Evolutionary conservation across 2,113 vertebrate species (phyloP).

Genomic region (Dromiciops gliroides): DNA sequence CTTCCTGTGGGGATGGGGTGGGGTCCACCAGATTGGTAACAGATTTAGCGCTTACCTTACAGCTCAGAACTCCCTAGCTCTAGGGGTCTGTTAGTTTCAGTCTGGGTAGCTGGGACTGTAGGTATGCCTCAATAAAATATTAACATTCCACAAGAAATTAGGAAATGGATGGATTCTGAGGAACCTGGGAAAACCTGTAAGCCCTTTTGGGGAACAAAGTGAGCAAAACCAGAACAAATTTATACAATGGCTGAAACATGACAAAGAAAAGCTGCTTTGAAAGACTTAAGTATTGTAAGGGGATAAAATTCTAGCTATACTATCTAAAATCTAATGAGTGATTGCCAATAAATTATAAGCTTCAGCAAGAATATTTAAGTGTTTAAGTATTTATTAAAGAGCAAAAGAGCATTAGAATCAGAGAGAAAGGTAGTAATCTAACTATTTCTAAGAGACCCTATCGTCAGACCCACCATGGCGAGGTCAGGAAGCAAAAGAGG

Average conservation of each 20-base stretch:
- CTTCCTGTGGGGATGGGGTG: not conserved
- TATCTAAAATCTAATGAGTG: no score
- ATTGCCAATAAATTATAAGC: no score
- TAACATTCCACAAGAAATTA: not conserved
- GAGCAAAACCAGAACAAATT: not conserved
- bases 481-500: no score
- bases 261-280: not conserved
- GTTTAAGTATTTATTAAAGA: no score
- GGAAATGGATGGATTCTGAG: not conserved
- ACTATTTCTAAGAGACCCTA: no score
- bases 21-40: not conserved
- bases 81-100: not conserved
- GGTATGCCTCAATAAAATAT: not conserved
- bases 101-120: not conserved
- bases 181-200: not conserved
- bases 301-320: no score
- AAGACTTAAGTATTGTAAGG: no score
- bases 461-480: no score
- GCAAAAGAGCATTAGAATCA: no score
- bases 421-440: no score
- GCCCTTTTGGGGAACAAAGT: not conserved
- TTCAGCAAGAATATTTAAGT: no score
- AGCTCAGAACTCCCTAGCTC: not conserved
- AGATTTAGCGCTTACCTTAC: not conserved
- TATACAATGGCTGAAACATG: not conserved